A percentile compares a stretch with the other conserved stretches of the same genome.
These are phyloP conservation scores for Champsocephalus gunnari DNA, from an alignment of 2,797 vertebrate species.

Conservation along the genomic window DNA sequence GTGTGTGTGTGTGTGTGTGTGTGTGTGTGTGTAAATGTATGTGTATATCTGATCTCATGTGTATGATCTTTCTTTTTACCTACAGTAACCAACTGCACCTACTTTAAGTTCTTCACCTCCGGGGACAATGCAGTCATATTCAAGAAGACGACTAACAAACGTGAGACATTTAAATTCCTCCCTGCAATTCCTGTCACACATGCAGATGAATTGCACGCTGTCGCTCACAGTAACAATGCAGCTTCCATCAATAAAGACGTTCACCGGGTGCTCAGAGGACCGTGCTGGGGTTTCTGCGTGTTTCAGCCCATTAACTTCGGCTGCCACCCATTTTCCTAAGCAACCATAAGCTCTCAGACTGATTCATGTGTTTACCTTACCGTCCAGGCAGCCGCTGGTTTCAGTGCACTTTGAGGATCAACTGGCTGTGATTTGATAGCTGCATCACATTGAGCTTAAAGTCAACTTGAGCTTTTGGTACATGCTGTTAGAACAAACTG, in stretches of 20 bases:
- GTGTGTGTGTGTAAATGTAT: neutral
- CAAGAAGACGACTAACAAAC: slow-evolving; percentile 90
- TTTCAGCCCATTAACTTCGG: slow-evolving; percentile 66
- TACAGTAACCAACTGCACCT: slow-evolving; percentile 92
- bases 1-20: slow-evolving; percentile 14
- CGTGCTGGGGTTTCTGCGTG: slow-evolving; percentile 43
- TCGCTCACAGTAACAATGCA: slow-evolving; percentile 14
- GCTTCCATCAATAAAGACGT: slow-evolving; percentile 58
- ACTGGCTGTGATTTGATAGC: slow-evolving; percentile 29
- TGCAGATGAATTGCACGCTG: slow-evolving; percentile 1
- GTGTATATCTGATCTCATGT: slow-evolving; percentile 25
- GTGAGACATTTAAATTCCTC: slow-evolving; percentile 73
- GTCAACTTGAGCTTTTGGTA: slow-evolving; percentile 21
- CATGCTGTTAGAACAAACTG: neutral
- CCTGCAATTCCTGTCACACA: neutral
- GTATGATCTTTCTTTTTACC: slow-evolving; percentile 56
- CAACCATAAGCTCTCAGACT: slow-evolving; percentile 53
- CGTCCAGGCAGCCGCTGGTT: slow-evolving; percentile 28
- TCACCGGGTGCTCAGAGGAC: slow-evolving; percentile 39
- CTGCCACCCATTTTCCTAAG: slow-evolving; percentile 55
- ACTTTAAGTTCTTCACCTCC: slow-evolving; percentile 94
- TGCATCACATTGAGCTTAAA: slow-evolving; percentile 14
- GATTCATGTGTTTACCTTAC: slow-evolving; percentile 65
- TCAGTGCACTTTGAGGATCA: slow-evolving; percentile 36
- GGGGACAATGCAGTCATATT: slow-evolving; percentile 92